Base-by-base conservation (phyloP, 2,113 vertebrate species). In the Pelusios castaneus region DNA sequence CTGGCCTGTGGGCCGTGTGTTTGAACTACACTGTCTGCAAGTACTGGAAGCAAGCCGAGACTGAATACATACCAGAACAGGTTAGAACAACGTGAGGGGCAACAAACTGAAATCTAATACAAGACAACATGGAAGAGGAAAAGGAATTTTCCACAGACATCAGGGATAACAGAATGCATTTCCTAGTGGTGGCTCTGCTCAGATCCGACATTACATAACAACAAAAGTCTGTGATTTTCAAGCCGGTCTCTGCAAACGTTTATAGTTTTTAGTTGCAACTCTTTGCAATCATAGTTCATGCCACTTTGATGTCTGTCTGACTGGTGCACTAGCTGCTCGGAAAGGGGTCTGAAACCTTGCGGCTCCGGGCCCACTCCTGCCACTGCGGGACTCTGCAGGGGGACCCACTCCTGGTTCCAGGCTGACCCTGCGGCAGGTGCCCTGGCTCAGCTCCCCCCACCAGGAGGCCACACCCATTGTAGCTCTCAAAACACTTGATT, bases 191-290 rank as follows among this genome's bases (percentile, higher is more conserved):
- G 76, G 34, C 51, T 21, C 54, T 11, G 10, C 52, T 89, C 76
- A 84, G 34, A 90, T 29, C 31, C 49, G 86, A 85, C 1, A 0
- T 43, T 89, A 12, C 11, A 89, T 1, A 0, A 0, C 25, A 52
- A 63, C 49, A 73, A 13, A 29, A 86, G 84, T 51, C 80, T 43
- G 22, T 63, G 84, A 76, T 89, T 95, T 95, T 70, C 88, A 45
- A 34, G 89, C 43, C 2, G 1, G 24, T 3, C 79, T 79, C 63
- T 89, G 63, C 27, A 31, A 84, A 41, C 6, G 47, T 60, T 85
- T 56, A 55, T 85, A 90, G 38, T 55, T 82, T 70, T 83, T 86
- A 31, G 52, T 43, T 56, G 43, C 82, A 79, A 80, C 80, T 85
- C 21, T 12, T 17, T 29, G 43, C 84, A 82, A 79, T 78, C 14